Percentiles rank a stretch among this genome's conserved stretches.
phyloP scores from a whole-genome alignment of 2,113 vertebrate species.

The Oncorhynchus nerka region DNA sequence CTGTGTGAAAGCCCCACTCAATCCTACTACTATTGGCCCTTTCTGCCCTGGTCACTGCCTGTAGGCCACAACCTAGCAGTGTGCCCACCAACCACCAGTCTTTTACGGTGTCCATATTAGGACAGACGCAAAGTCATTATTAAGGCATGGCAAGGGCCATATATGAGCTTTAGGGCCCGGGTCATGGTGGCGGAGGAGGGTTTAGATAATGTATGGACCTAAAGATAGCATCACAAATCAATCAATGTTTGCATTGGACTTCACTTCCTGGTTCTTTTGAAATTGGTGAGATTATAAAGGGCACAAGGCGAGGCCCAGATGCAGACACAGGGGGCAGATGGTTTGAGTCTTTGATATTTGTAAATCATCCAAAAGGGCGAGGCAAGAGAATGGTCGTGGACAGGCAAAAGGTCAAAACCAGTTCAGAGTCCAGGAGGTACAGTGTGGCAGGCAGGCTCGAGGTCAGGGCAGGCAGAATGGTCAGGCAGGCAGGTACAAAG shows the following conservation, averaged over 20 bases:
- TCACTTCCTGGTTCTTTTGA: slow-evolving; percentile 11
- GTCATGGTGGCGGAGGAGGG: slow-evolving; percentile 40
- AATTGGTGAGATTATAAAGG: slow-evolving; percentile 13
- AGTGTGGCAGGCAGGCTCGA: too few relatives aligned
- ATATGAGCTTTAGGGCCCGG: slow-evolving; percentile 49
- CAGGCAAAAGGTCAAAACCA: too few relatives aligned
- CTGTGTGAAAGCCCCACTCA: slow-evolving; percentile 62
- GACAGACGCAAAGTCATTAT: neutral
- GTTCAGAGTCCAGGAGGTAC: too few relatives aligned
- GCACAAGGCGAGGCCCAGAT: neutral
- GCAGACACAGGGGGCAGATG: neutral
- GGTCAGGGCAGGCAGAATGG: too few relatives aligned
- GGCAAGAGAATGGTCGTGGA: too few relatives aligned
- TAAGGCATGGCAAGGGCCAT: slow-evolving; percentile 28
- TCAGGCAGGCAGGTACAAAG: too few relatives aligned
- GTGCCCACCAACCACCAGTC: slow-evolving; percentile 58
- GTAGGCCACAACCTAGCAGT: slow-evolving; percentile 50
- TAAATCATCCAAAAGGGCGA: too few relatives aligned
- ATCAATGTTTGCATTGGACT: slow-evolving; percentile 4
- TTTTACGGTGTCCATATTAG: slow-evolving; percentile 25
- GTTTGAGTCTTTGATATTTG: too few relatives aligned
- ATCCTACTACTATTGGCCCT: slow-evolving; percentile 56
- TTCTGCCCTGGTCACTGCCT: slow-evolving; percentile 51
- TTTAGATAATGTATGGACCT: slow-evolving; percentile 43
- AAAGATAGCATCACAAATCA: slow-evolving; percentile 50